These are phyloP conservation scores for Zhengitettix transpicula DNA, from an alignment of 2,888 invertebrate species.

Conservation along the genomic window DNA sequence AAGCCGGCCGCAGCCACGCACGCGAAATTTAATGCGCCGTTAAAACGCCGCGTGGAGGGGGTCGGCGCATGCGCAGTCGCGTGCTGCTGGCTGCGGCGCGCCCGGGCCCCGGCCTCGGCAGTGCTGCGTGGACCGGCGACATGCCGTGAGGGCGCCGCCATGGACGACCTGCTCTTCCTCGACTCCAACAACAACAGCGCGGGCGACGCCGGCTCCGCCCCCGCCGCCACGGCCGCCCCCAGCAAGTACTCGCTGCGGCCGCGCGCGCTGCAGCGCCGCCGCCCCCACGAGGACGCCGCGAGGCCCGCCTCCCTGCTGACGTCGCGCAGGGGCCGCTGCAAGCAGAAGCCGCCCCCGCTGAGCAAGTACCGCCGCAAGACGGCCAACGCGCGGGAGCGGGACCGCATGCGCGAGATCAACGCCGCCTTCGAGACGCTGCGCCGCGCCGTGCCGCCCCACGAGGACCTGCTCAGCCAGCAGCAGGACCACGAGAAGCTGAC, in stretches of 20 bases:
- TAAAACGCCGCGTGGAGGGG: too few relatives aligned
- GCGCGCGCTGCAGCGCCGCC: constrained; percentile 39
- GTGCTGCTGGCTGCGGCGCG: too few relatives aligned
- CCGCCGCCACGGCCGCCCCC: not conserved
- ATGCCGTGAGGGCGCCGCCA: not conserved
- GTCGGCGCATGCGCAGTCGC: too few relatives aligned
- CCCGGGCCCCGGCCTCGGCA: too few relatives aligned
- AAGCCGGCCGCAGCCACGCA: too few relatives aligned
- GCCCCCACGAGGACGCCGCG: constrained; percentile 25
- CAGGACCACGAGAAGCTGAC: constrained; percentile 50
- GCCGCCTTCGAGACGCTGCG: constrained; percentile 70
- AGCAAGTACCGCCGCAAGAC: constrained; percentile 82
- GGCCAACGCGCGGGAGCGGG: constrained; percentile 74
- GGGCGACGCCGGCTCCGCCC: not conserved
- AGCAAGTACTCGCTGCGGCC: constrained; percentile 48
- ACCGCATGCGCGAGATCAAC: constrained; percentile 81
- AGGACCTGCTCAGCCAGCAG: not conserved
- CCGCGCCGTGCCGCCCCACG: constrained; percentile 46
- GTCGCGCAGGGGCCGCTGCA: constrained; percentile 20
- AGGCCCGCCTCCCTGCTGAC: constrained; percentile 28
- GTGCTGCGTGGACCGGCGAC: too few relatives aligned
- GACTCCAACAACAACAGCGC: constrained; percentile 8
- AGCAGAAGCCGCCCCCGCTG: constrained; percentile 42
- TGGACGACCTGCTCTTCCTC: not conserved
- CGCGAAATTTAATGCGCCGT: too few relatives aligned